These are phyloP conservation scores for Heteromormyrus szaboi DNA, from an alignment of 2,797 vertebrate genomes.

Conservation along the genomic window DNA sequence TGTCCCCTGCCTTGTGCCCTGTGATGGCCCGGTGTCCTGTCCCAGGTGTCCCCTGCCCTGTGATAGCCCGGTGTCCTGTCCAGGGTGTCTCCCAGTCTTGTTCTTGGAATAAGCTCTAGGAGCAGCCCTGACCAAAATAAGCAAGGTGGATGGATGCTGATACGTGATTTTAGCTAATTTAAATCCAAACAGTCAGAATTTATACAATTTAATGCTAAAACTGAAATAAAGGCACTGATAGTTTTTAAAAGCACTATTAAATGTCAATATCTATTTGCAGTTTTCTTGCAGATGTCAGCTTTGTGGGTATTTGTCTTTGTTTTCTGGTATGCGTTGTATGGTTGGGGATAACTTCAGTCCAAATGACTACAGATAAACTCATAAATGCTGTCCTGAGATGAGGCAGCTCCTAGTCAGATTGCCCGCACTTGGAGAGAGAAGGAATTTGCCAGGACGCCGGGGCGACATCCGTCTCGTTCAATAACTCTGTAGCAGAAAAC, in stretches of 20 bases:
- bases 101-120: not conserved
- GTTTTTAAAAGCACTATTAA: not conserved
- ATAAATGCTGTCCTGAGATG: not conserved
- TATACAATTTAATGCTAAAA: not conserved
- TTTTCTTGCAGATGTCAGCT: not conserved
- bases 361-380: not conserved
- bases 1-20: too few species aligned
- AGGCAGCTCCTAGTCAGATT: not conserved
- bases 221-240: not conserved
- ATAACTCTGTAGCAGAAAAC: not conserved
- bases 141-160: not conserved
- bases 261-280: not conserved
- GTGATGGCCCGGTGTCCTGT: too few species aligned
- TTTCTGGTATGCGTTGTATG: not conserved
- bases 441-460: not conserved
- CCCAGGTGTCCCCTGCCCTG: not conserved
- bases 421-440: not conserved
- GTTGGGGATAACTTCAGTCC: not conserved
- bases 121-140: not conserved
- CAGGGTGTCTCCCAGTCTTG: not conserved
- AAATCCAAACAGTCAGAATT: not conserved
- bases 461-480: not conserved
- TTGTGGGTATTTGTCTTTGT: not conserved
- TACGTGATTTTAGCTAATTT: not conserved
- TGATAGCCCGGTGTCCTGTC: not conserved